phyloP scores from a whole-genome alignment of 1,140 invertebrate species.

The Physella acuta region DNA sequence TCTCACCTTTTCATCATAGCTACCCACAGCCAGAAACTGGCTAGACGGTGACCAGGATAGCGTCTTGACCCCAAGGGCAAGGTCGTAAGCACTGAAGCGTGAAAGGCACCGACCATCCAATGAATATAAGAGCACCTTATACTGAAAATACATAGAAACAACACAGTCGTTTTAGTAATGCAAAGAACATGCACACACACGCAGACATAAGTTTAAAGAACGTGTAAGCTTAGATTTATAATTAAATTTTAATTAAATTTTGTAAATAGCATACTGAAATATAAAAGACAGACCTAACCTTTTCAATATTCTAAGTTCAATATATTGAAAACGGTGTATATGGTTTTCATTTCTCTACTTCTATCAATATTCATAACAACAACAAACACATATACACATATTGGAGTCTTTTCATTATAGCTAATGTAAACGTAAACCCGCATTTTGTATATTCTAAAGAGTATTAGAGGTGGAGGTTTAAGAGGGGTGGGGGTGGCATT shows the following conservation, averaged over 20 bases:
- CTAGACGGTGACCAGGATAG: constrained; percentile 61
- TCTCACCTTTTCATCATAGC: constrained; percentile 62
- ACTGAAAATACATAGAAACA: no score
- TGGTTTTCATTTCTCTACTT: no score
- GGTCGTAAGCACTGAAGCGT: constrained; percentile 58
- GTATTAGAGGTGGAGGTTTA: no score
- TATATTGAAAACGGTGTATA: no score
- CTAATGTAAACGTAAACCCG: no score
- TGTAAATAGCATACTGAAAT: neutral
- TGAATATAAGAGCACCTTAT: constrained; percentile 59
- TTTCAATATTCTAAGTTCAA: no score
- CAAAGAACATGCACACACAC: neutral
- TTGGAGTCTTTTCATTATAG: no score
- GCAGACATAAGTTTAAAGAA: neutral
- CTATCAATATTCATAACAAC: no score
- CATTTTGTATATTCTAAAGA: no score
- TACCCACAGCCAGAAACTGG: constrained; percentile 62
- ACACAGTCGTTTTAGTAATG: no score
- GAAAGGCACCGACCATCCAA: constrained; percentile 59
- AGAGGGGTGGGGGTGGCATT: no score
- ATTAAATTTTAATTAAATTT: neutral
- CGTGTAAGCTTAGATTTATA: neutral
- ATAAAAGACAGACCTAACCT: neutral
- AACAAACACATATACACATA: no score
- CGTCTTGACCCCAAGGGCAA: constrained; percentile 60